A percentile compares a stretch with the other conserved stretches of the same genome.
phyloP scores from a whole-genome alignment of 2,888 invertebrate genomes.

The Apotomis capreana region DNA sequence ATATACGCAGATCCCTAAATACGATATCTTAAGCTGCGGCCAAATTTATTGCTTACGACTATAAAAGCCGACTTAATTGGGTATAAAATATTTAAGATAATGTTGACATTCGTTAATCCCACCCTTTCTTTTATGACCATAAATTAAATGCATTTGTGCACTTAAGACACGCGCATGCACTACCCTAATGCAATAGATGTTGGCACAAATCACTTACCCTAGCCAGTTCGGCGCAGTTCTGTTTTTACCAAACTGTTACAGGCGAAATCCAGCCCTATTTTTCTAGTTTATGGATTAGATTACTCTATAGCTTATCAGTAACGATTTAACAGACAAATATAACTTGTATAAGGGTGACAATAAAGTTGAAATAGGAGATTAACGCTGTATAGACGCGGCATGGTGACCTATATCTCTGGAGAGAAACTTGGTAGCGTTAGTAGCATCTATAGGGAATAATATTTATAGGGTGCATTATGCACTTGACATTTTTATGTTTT shows the following conservation, averaged over 20 bases:
- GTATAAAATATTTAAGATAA: constrained; percentile 77
- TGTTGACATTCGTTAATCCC: constrained; percentile 74
- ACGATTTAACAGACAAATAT: constrained; percentile 47
- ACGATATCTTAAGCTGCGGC: constrained; percentile 55
- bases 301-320: neutral
- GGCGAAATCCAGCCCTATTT: constrained; percentile 42
- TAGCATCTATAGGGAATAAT: constrained; percentile 74
- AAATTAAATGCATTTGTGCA: constrained; percentile 74
- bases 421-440: constrained; percentile 75
- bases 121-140: constrained; percentile 72
- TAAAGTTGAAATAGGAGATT: constrained; percentile 54
- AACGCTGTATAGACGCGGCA: constrained; percentile 53
- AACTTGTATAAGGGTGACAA: constrained; percentile 53
- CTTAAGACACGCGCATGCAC: constrained; percentile 69
- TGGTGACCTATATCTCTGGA: constrained; percentile 81
- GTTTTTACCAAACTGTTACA: constrained; percentile 37
- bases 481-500: constrained; percentile 82
- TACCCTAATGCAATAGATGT: constrained; percentile 69
- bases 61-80: constrained; percentile 68
- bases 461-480: constrained; percentile 82
- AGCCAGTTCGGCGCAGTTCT: constrained; percentile 49
- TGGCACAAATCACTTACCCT: constrained; percentile 68
- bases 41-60: constrained; percentile 67
- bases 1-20: constrained; percentile 47
- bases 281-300: constrained; percentile 28